A percentile compares a stretch with the other conserved stretches of the same genome.
Evolutionary conservation across 2,797 vertebrate species (phyloP).

Genomic region (Masticophis lateralis): DNA sequence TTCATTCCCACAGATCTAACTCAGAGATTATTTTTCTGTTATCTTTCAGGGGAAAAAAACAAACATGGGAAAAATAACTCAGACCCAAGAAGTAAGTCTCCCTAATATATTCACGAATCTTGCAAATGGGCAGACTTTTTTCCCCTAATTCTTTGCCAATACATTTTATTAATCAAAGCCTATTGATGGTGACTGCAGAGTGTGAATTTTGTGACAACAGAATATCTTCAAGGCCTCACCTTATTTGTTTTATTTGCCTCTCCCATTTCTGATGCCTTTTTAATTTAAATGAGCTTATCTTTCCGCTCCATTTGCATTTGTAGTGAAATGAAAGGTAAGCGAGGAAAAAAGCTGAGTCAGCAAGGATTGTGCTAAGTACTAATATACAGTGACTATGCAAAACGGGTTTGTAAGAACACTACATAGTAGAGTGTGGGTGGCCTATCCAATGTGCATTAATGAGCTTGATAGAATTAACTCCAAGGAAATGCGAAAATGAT

Average conservation of each 20-base stretch:
- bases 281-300: not conserved
- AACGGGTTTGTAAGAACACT: constrained; percentile 1
- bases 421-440: not conserved
- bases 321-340: accelerated
- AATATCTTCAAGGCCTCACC: not conserved
- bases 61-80: not conserved
- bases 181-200: not conserved
- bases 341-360: constrained; percentile 25
- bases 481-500: constrained; percentile 17
- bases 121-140: not conserved
- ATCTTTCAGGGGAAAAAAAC: not conserved
- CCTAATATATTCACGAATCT: not conserved
- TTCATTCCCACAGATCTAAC: not conserved
- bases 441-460: not conserved
- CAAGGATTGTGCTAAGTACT: accelerated
- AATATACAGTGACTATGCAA: not conserved
- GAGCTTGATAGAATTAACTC: not conserved
- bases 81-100: not conserved
- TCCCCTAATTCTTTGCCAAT: not conserved
- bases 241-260: not conserved
- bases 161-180: not conserved
- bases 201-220: not conserved
- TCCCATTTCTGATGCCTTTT: accelerated
- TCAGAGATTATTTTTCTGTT: not conserved
- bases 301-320: not conserved